Evolutionary conservation across 2,888 invertebrate genomes (phyloP), one percentile per base, ranked within the genome.

Genomic region (Gryllus longicercus): DNA sequence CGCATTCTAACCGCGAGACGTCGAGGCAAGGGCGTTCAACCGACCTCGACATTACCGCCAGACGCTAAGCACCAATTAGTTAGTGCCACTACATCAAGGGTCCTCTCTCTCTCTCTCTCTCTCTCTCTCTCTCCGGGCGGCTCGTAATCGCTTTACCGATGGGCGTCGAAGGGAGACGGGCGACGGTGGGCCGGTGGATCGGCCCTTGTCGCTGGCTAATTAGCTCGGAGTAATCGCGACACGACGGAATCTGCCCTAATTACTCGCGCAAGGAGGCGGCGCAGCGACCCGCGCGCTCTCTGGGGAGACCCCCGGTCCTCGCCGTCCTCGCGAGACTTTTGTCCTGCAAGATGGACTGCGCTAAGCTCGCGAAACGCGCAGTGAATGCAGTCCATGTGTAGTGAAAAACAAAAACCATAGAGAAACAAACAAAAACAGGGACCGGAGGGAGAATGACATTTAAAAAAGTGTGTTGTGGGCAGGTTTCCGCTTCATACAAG

Each of bases 51-150:
- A 63, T 63, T 63, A 63, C 63, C 63, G 14, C 63, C 16, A 63
- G 63, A 63, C 63, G 63, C 63, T 63, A 63, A 63, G 63, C 63
- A 63, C 63, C 63, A 63, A 63, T 63, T 63, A 63, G 63, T 63
- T 63, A 63, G 63, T 63, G 63, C 63, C 63, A 63, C 63, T 63
- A 63, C 63, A 63, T 63, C 63, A 63, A 63, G 63, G 63, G 63
- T n/a, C 14, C 63, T 63, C 63, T 63, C 63, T n/a, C 14, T 63
- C 63, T n/a, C 14, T 3, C 4, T 3, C 63, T n/a, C 63, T 63
- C 63, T 63, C 63, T n/a, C 14, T 63, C 63, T n/a, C 14, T 3
- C 4, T 3, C 63, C 2, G 16, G 63, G 16, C 63, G 63, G 14
- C n/a, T n/a, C 63, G 63, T 63, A 63, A 63, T 63, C 63, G 63